These are phyloP conservation scores for Coenonympha glycerion DNA, from an alignment of 2,888 invertebrate species.

Conservation along the genomic window DNA sequence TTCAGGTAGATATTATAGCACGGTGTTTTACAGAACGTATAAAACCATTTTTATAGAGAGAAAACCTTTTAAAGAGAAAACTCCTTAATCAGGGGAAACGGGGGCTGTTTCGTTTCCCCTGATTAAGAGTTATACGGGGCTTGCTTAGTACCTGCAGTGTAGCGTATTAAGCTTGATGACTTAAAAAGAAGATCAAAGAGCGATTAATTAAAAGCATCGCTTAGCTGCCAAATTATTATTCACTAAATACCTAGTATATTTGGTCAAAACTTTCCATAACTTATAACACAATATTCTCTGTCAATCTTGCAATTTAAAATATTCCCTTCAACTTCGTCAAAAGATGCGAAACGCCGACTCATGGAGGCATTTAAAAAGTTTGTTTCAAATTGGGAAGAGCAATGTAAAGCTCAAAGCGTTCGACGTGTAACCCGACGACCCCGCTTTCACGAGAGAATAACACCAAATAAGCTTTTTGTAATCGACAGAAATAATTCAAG, in stretches of 20 bases:
- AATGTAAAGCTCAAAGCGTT: slow-evolving; percentile 35
- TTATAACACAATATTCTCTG: not conserved
- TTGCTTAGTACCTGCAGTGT: too few relatives aligned
- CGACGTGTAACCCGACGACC: slow-evolving; percentile 55
- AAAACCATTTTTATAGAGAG: too few relatives aligned
- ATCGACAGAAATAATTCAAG: slow-evolving; percentile 31
- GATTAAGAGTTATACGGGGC: too few relatives aligned
- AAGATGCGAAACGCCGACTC: slow-evolving; percentile 3
- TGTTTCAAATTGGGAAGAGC: slow-evolving; percentile 33
- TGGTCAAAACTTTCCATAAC: not conserved
- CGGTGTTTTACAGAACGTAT: too few relatives aligned
- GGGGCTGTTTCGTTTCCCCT: too few relatives aligned
- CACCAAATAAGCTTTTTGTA: slow-evolving; percentile 42
- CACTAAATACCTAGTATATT: not conserved
- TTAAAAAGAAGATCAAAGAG: too few relatives aligned
- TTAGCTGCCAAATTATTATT: too few relatives aligned
- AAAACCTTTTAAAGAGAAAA: too few relatives aligned
- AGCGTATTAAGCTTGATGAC: too few relatives aligned
- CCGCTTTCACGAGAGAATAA: slow-evolving; percentile 53
- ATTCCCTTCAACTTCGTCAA: not conserved
- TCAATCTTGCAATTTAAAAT: not conserved
- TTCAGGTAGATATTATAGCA: too few relatives aligned
- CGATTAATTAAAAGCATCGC: too few relatives aligned
- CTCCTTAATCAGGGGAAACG: too few relatives aligned
- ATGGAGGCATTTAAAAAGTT: slow-evolving; percentile 29